Conservation (phyloP, 2,888 invertebrate species). For the Drosophila cyrtoloma region DNA sequence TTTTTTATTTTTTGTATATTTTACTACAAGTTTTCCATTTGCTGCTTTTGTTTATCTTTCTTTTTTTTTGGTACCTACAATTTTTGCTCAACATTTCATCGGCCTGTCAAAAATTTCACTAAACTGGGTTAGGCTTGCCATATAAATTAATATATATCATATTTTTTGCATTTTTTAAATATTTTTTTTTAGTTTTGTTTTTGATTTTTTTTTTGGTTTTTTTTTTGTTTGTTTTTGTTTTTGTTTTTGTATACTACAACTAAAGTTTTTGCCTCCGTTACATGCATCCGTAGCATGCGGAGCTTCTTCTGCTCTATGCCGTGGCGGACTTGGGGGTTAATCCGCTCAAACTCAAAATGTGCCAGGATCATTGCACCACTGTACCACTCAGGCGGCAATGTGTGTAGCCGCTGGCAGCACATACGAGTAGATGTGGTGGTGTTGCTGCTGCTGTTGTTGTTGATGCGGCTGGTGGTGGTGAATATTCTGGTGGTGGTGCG, state of each 20-base stretch:
- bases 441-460: constrained; percentile 27
- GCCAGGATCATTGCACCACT: constrained; percentile 33
- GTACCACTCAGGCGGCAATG: constrained; percentile 78
- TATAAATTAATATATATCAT: constrained; percentile 50
- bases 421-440: constrained; percentile 82
- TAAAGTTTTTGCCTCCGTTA: constrained; percentile 59
- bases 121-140: constrained; percentile 73
- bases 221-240: constrained; percentile 29
- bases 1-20: constrained; percentile 66
- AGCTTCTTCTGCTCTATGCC: constrained; percentile 61
- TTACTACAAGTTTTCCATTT: constrained; percentile 73
- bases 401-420: constrained; percentile 84
- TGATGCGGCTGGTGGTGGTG: constrained; percentile 41
- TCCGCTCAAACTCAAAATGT: constrained; percentile 69
- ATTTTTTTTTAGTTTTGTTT: constrained; percentile 47
- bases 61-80: constrained; percentile 43
- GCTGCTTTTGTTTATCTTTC: constrained; percentile 39
- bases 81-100: constrained; percentile 44
- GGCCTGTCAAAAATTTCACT: constrained; percentile 76
- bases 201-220: constrained; percentile 42
- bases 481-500: constrained; percentile 34
- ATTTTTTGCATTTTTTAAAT: constrained; percentile 44
- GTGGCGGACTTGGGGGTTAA: constrained; percentile 30
- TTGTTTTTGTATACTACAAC: constrained; percentile 56
- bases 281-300: constrained; percentile 75